Conservation (phyloP, 2,113 vertebrate species). For the Oryzias celebensis region DNA sequence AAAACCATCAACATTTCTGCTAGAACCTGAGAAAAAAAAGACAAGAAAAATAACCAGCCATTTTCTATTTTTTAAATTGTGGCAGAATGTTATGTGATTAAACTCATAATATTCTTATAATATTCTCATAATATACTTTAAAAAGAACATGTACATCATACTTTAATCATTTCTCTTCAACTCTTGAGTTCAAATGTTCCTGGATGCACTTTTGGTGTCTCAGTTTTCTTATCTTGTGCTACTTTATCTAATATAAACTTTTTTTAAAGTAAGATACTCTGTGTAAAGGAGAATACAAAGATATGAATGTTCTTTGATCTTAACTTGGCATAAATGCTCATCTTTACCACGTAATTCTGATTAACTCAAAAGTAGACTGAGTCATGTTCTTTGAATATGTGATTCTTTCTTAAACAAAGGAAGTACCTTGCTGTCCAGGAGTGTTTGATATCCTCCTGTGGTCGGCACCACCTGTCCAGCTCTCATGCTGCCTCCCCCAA, state of each 20-base stretch:
- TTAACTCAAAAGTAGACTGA: not conserved
- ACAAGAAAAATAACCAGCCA: not conserved
- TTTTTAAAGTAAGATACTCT: too few species aligned
- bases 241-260: too few species aligned
- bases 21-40: constrained; percentile 63
- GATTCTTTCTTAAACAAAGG: not conserved
- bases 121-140: too few species aligned
- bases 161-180: not conserved
- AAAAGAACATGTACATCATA: not conserved
- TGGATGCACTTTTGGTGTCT: not conserved
- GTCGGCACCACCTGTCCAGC: constrained; percentile 72
- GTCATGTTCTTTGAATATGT: too few species aligned
- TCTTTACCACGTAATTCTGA: not conserved
- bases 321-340: too few species aligned
- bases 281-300: too few species aligned
- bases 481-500: constrained; percentile 73
- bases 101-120: too few species aligned
- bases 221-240: not conserved
- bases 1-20: constrained; percentile 62
- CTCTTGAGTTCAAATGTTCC: not conserved
- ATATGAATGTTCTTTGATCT: too few species aligned
- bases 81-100: too few species aligned
- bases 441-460: constrained; percentile 76
- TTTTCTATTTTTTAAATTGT: too few species aligned
- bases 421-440: constrained; percentile 77